A percentile compares a stretch with the other conserved stretches of the same genome.
Conservation (phyloP, 2,888 invertebrate species). For the Agelastica alni region DNA sequence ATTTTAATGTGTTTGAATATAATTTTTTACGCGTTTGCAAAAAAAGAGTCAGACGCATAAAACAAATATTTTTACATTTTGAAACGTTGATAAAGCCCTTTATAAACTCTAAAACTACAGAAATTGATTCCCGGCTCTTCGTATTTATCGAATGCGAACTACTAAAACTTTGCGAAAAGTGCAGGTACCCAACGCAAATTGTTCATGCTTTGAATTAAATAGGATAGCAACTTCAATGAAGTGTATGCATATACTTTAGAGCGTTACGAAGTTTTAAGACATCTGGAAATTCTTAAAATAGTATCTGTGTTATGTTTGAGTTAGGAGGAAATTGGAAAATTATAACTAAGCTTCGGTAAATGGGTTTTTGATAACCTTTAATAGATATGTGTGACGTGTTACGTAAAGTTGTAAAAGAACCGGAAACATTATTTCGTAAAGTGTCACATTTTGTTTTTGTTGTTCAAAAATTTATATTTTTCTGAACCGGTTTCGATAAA, state of each 20-base stretch:
- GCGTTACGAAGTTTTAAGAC: background rate
- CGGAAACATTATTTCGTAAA: too few species aligned
- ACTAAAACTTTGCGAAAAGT: slow-evolving; percentile 19
- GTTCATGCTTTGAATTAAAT: slow-evolving; percentile 14
- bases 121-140: background rate
- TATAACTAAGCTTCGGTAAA: too few species aligned
- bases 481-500: too few species aligned
- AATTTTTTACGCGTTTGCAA: background rate
- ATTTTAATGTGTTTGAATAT: too few species aligned
- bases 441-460: too few species aligned
- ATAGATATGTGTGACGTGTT: too few species aligned
- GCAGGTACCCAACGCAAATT: slow-evolving; percentile 4
- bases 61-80: background rate
- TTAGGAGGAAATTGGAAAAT: background rate
- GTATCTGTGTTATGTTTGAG: background rate
- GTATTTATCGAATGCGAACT: slow-evolving; percentile 2
- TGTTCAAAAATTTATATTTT: too few species aligned
- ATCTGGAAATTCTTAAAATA: background rate
- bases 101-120: slow-evolving; percentile 1
- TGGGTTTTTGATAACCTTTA: too few species aligned
- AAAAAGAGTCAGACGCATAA: background rate
- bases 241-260: background rate
- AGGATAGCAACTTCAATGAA: background rate
- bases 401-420: too few species aligned
- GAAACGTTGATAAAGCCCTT: background rate